phyloP scores from a whole-genome alignment of 1,140 invertebrate genomes.

The Babylonia areolata region DNA sequence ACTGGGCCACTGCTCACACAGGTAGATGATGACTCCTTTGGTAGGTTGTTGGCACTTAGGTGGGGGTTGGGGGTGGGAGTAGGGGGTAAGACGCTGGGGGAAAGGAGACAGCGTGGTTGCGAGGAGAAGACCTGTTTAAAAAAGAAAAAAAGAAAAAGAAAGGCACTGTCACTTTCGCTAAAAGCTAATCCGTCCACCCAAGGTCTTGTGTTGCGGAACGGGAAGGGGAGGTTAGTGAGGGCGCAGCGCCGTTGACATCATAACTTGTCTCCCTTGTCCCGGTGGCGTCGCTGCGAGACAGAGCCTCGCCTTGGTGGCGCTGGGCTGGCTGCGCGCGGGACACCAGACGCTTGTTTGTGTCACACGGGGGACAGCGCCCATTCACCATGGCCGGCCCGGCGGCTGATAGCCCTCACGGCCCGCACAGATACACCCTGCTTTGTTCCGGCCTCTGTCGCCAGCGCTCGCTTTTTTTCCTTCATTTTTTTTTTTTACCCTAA shows the following conservation, averaged over 20 bases:
- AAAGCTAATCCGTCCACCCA: too few species aligned
- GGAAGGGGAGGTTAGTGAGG: background rate
- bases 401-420: background rate
- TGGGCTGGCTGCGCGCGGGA: background rate
- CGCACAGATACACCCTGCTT: background rate
- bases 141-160: too few species aligned
- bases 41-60: too few species aligned
- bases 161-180: too few species aligned
- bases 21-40: too few species aligned
- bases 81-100: too few species aligned
- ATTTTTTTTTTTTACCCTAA: background rate
- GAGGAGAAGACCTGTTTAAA: too few species aligned
- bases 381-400: background rate
- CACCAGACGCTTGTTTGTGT: background rate
- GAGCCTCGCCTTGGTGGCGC: background rate
- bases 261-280: slow-evolving; percentile 2
- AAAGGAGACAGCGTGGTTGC: too few species aligned
- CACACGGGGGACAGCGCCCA: background rate
- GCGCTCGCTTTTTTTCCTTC: background rate
- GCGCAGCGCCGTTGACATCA: background rate
- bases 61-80: too few species aligned
- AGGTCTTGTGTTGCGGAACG: too few species aligned
- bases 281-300: background rate
- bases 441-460: background rate
- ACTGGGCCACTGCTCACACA: too few species aligned